Base-by-base conservation (phyloP, 2,797 vertebrate genomes). In the Antrozous pallidus region DNA sequence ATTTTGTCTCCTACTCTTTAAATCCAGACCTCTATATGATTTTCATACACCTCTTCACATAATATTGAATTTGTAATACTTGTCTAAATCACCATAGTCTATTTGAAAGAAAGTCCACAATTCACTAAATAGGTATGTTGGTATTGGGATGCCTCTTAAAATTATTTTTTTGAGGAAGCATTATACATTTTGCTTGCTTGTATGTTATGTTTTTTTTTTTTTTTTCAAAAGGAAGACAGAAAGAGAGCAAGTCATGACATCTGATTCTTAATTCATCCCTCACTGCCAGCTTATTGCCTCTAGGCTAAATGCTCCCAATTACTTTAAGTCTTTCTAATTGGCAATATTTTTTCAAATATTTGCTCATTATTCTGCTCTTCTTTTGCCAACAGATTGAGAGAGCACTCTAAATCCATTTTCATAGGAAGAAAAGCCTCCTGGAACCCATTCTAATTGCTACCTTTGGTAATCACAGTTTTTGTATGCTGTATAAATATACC, bases 321-420 rank as follows among this genome's bases (percentile, higher is more conserved):
- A 91, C 69, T 78, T 77, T 63, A 83, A 89, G 9, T 51, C 56
- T 84, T 87, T 85, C 42, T 94, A 91, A 88, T 85, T 79, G 78
- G 79, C 38, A 82, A 54, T 81, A 69, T 75, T 92, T 95, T 95
- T 73, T 33, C 26, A 88, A 90, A 85, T 85, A 85, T 69, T 93
- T 90, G 51, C 42, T 93, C 61, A 85, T 90, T 90, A 92, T 74
- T 81, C n/a, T 93, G 6, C 26, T 95, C 26, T 90, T 93, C 33
- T 96, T 84, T 79, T 94, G 77, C 49, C 67, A 85, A 47, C 49
- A 78, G 36, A 85, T 65, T 84, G 69, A 86, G 51, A 74, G 24
- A 51, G 3, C 11, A 42, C 12, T 88, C 14, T 91, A 42, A 92
- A 88, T 84, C 63, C n/a, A 65, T 91, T 87, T 85, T 81, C 31